These are phyloP conservation scores for Acipenser oxyrinchus DNA, from an alignment of 2,797 vertebrate genomes.

Conservation along the genomic window DNA sequence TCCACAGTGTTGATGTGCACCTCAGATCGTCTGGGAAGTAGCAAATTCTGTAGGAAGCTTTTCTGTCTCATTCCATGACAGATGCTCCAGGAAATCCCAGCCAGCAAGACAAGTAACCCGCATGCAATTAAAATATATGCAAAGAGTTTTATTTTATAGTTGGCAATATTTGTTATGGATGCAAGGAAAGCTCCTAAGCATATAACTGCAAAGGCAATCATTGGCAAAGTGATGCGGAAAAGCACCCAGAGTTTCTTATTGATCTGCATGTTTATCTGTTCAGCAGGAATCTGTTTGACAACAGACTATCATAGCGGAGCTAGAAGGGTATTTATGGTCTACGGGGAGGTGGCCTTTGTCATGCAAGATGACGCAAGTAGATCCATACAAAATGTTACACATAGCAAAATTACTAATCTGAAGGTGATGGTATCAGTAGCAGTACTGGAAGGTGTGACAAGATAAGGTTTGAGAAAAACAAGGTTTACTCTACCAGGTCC, in stretches of 20 bases:
- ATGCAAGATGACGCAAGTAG: background rate
- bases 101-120: conserved; percentile 54
- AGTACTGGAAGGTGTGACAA: background rate
- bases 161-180: conserved; percentile 28
- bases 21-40: conserved; percentile 26
- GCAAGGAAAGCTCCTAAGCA: conserved; percentile 57
- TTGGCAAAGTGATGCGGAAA: conserved; percentile 37
- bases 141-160: conserved; percentile 19
- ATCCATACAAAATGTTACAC: background rate
- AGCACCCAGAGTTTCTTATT: conserved; percentile 38
- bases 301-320: background rate
- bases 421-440: background rate
- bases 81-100: conserved; percentile 62
- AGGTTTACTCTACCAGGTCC: too few species aligned
- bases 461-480: too few species aligned
- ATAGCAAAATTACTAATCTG: background rate
- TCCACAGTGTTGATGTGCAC: conserved; percentile 55
- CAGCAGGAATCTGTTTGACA: background rate
- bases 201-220: conserved; percentile 46
- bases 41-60: conserved; percentile 33
- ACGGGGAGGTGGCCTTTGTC: background rate
- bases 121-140: conserved; percentile 46
- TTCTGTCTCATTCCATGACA: conserved; percentile 56
- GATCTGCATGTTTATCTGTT: conserved; percentile 27
- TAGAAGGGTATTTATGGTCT: background rate